phyloP scores from a whole-genome alignment of 2,113 vertebrate genomes.

The Periophthalmodon schlosseri region DNA sequence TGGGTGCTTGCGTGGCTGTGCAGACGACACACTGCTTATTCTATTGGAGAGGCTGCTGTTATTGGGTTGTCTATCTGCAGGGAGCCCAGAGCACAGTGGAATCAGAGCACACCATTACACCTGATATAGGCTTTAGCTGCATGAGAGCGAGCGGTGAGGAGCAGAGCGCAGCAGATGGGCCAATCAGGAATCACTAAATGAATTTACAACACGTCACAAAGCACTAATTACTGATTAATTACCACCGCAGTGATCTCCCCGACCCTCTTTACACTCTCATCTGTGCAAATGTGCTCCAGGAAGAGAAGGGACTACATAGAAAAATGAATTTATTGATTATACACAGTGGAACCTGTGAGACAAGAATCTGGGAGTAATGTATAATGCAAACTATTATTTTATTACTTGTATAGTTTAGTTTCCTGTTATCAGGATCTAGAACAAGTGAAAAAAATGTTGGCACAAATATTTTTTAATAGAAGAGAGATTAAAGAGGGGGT shows the following conservation, averaged over 20 bases:
- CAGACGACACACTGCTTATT: slow-evolving; percentile 56
- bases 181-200: slow-evolving; percentile 61
- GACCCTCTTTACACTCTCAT: neutral
- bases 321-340: neutral
- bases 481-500: too few species aligned
- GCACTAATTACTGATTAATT: slow-evolving; percentile 72
- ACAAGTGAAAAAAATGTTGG: too few species aligned
- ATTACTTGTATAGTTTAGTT: too few species aligned
- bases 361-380: neutral
- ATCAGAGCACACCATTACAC: slow-evolving; percentile 62
- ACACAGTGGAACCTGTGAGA: neutral
- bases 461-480: too few species aligned
- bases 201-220: slow-evolving; percentile 65
- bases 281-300: slow-evolving; percentile 5
- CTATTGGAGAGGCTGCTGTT: slow-evolving; percentile 38
- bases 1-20: slow-evolving; percentile 40
- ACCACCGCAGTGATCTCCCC: slow-evolving; percentile 49
- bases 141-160: slow-evolving; percentile 5
- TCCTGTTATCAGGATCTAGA: too few species aligned
- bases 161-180: slow-evolving; percentile 58
- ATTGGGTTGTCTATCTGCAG: slow-evolving; percentile 46
- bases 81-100: slow-evolving; percentile 54
- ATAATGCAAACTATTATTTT: too few species aligned
- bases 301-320: neutral
- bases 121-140: slow-evolving; percentile 29